phyloP scores from a whole-genome alignment of 2,113 vertebrate species.

The Tetraodon nigroviridis region DNA sequence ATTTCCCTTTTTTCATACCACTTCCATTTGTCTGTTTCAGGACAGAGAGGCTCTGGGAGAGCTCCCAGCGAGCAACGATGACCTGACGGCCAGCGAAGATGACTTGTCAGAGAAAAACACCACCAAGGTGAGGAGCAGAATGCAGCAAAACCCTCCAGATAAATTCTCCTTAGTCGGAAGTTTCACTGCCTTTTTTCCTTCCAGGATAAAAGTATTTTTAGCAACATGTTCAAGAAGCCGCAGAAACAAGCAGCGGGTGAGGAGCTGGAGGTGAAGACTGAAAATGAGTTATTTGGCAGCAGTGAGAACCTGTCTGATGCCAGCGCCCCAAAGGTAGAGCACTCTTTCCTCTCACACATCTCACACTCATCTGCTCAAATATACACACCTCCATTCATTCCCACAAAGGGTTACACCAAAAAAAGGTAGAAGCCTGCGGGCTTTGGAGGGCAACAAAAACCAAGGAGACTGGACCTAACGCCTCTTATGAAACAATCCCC shows the following conservation, averaged over 20 bases:
- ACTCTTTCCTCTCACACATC: neutral
- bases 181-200: neutral
- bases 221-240: conserved; percentile 52
- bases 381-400: too few species aligned
- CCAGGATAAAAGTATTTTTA: conserved; percentile 60
- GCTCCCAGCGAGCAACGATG: conserved; percentile 29
- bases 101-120: conserved; percentile 35
- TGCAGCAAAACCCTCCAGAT: neutral
- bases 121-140: conserved; percentile 35
- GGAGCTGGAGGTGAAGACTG: conserved; percentile 20
- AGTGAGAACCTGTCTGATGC: conserved; percentile 33
- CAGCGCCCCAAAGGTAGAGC: conserved; percentile 21
- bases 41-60: conserved; percentile 33
- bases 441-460: too few species aligned
- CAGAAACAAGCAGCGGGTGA: conserved; percentile 46
- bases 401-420: neutral
- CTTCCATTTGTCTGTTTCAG: conserved; percentile 28
- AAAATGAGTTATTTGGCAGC: conserved; percentile 13
- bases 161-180: neutral
- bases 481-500: too few species aligned
- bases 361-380: neutral
- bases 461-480: too few species aligned
- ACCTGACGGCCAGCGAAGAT: conserved; percentile 31
- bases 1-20: neutral
- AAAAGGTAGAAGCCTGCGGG: neutral